These are phyloP conservation scores for Uria aalge DNA, from an alignment of 2,113 vertebrate genomes.

Conservation along the genomic window DNA sequence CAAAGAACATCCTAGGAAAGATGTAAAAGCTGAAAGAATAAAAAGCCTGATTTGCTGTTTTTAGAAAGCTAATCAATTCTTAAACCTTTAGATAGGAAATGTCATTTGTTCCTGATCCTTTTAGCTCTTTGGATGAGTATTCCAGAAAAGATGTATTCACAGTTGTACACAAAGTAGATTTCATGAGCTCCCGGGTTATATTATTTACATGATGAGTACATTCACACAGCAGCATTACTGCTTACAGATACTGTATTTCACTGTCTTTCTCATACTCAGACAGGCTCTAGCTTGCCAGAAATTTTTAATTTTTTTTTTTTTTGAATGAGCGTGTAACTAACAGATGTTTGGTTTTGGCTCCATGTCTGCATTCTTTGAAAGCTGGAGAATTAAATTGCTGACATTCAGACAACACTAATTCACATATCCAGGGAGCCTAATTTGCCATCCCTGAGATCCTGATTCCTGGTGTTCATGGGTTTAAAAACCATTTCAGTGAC, in stretches of 20 bases:
- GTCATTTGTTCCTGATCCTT: neutral
- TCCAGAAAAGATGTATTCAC: neutral
- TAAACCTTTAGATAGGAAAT: neutral
- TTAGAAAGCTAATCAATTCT: neutral
- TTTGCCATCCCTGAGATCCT: constrained; percentile 74
- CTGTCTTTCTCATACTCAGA: constrained; percentile 40
- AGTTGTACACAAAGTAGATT: neutral
- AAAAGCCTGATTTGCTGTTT: neutral
- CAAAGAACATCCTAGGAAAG: neutral
- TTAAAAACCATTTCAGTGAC: constrained; percentile 76
- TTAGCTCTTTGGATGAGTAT: neutral
- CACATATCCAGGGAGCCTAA: constrained; percentile 77
- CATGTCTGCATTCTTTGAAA: constrained; percentile 77
- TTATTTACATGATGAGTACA: neutral
- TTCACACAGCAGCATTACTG: neutral
- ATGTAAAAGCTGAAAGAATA: neutral
- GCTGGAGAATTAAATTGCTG: constrained; percentile 76
- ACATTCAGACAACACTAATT: constrained; percentile 81
- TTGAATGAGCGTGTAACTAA: constrained; percentile 61
- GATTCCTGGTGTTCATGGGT: constrained; percentile 74
- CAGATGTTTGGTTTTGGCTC: constrained; percentile 76
- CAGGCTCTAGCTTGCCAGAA: constrained; percentile 53
- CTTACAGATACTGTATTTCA: constrained; percentile 43
- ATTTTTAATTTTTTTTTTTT: neutral
- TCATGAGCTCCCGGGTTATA: neutral